These are phyloP conservation scores for Podarcis siculus DNA, from an alignment of 2,797 vertebrate species.

Conservation along the genomic window DNA sequence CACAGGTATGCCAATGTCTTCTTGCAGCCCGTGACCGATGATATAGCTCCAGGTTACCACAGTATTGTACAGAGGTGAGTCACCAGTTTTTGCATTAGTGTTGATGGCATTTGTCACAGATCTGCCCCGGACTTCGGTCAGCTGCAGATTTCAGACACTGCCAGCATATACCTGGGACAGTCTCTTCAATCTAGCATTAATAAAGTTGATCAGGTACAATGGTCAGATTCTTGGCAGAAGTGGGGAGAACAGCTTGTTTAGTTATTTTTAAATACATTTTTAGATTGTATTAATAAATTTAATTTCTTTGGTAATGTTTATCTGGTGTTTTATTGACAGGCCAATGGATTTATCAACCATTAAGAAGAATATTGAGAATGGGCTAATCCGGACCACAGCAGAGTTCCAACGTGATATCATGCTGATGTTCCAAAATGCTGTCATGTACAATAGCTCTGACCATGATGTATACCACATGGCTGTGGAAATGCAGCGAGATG, in stretches of 20 bases:
- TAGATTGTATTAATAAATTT: neutral
- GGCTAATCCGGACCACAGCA: constrained; percentile 88
- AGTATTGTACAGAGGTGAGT: constrained; percentile 96
- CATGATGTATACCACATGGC: constrained; percentile 93
- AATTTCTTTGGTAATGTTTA: neutral
- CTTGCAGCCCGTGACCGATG: constrained; percentile 96
- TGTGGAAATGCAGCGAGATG: constrained; percentile 91
- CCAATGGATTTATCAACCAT: constrained; percentile 93
- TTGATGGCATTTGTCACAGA: neutral
- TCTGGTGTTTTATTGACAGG: constrained; percentile 70
- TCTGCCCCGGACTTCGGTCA: rapidly evolving
- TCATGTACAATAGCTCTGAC: constrained; percentile 93
- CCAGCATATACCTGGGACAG: neutral
- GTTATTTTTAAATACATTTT: neutral
- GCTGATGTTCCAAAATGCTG: constrained; percentile 93
- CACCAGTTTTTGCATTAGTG: neutral
- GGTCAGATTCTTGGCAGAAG: rapidly evolving
- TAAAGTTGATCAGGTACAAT: neutral
- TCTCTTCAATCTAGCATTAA: neutral
- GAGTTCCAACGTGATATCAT: constrained; percentile 92
- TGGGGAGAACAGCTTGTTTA: neutral
- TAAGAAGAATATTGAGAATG: constrained; percentile 92
- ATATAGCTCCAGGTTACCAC: constrained; percentile 97
- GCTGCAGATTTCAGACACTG: neutral
- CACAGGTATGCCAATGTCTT: constrained; percentile 97